Conservation (phyloP, 2,797 vertebrate genomes). For the Hypotaenidia okinawae region DNA sequence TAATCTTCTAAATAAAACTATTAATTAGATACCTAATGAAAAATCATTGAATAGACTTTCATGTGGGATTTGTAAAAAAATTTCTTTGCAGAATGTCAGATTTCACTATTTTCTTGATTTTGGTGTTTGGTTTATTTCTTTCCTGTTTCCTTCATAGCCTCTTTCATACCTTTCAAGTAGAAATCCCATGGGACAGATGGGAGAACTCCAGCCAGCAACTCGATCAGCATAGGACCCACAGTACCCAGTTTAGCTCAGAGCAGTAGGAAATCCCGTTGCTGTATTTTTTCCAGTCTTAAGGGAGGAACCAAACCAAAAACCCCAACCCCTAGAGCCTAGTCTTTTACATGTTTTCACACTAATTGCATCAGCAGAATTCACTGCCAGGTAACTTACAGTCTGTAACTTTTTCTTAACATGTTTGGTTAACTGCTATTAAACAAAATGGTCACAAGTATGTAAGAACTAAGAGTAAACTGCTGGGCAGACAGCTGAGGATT, state of each 20-base stretch:
- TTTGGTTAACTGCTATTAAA: conserved; percentile 51
- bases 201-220: neutral
- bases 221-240: neutral
- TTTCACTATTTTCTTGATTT: neutral
- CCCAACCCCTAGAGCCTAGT: neutral
- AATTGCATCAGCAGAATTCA: conserved; percentile 61
- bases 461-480: neutral
- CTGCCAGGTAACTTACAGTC: neutral
- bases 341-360: conserved; percentile 42
- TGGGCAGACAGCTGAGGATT: conserved; percentile 37
- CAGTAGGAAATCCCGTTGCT: neutral
- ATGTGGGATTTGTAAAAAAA: neutral
- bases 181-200: neutral
- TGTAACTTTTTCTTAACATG: conserved; percentile 20
- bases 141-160: neutral
- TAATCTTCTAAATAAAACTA: neutral
- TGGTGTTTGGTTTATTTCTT: neutral
- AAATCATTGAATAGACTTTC: neutral
- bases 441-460: neutral
- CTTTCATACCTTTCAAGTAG: neutral
- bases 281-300: neutral
- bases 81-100: neutral
- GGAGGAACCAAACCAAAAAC: neutral
- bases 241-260: neutral
- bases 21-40: neutral